Evolutionary conservation across 2,797 vertebrate genomes (phyloP).

Genomic region (Esox masquinongy): DNA sequence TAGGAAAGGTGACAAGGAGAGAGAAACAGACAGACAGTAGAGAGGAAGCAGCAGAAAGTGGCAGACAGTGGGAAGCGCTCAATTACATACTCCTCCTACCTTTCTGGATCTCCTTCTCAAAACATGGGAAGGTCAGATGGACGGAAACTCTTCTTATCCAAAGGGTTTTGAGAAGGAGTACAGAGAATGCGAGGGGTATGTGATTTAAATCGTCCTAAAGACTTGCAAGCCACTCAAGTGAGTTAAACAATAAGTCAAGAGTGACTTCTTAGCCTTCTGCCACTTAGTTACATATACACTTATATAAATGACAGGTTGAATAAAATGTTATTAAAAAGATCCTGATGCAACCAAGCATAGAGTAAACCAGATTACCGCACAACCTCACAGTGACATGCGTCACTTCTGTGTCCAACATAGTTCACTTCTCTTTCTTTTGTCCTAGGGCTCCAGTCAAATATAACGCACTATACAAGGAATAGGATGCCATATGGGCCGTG

Average conservation of each 20-base stretch:
- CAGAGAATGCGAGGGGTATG: neutral
- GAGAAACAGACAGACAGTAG: neutral
- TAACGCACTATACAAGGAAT: neutral
- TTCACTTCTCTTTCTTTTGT: too few relatives aligned
- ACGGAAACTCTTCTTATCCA: neutral
- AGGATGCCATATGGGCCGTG: neutral
- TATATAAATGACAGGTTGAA: slow-evolving; percentile 53
- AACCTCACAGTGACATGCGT: slow-evolving; percentile 25
- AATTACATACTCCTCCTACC: too few relatives aligned
- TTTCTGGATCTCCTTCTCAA: neutral
- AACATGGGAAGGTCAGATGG: neutral
- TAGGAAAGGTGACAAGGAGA: neutral
- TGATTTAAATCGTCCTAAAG: neutral
- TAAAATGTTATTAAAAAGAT: slow-evolving; percentile 61
- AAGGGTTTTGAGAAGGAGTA: neutral
- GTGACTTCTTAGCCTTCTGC: slow-evolving; percentile 41
- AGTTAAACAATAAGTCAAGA: slow-evolving; percentile 48
- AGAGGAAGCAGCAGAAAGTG: neutral
- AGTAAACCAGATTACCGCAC: slow-evolving; percentile 58
- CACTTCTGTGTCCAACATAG: neutral
- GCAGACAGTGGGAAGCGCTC: neutral
- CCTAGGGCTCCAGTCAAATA: too few relatives aligned
- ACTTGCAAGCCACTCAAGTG: neutral
- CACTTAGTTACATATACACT: too few relatives aligned
- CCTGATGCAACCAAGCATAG: slow-evolving; percentile 51